Conservation (phyloP, 2,113 vertebrate genomes). For the Chamaetylas fuelleborni region DNA sequence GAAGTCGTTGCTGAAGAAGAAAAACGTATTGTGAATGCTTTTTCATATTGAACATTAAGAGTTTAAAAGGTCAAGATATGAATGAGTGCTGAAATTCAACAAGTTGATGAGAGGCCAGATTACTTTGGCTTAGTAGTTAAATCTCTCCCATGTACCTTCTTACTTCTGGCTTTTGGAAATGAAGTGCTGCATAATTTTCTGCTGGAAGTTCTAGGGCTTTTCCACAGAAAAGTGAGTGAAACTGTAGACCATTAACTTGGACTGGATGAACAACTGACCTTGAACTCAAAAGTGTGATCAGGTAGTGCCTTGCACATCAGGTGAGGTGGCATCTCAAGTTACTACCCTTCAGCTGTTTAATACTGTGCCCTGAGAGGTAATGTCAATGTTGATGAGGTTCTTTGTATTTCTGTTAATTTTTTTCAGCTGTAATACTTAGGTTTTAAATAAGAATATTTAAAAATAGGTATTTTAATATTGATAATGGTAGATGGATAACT, state of each 20-base stretch:
- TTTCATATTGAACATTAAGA: not conserved
- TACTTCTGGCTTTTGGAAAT: not conserved
- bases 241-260: not conserved
- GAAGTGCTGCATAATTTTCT: not conserved
- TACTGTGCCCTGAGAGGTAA: not conserved
- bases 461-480: not conserved
- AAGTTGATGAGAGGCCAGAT: not conserved
- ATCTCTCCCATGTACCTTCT: not conserved
- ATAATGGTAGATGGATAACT: not conserved
- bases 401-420: not conserved
- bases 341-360: not conserved
- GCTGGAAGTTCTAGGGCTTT: not conserved
- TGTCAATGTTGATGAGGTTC: not conserved
- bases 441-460: not conserved
- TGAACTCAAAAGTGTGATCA: not conserved
- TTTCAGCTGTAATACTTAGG: not conserved
- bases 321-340: not conserved
- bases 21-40: not conserved
- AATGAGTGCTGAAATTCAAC: not conserved
- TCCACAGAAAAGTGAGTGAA: not conserved
- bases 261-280: not conserved
- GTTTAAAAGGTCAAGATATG: not conserved
- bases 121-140: not conserved
- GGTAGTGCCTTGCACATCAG: not conserved
- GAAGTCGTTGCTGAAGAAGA: not conserved